Evolutionary conservation across 2,113 vertebrate species (phyloP).

Genomic region (Muntiacus muntjak): DNA sequence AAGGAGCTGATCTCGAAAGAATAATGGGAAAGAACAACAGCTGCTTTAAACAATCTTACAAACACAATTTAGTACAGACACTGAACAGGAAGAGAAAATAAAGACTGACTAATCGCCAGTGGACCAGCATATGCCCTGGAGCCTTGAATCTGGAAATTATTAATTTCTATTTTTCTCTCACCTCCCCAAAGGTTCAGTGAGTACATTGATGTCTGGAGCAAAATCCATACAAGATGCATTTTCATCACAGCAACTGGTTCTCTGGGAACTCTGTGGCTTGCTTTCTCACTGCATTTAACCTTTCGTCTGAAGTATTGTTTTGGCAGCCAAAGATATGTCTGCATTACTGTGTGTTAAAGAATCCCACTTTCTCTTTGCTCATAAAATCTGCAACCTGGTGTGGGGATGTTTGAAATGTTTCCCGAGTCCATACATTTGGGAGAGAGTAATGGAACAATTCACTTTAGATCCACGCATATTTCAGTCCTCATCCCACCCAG

Average conservation of each 20-base stretch:
- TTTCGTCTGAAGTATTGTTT: slow-evolving; percentile 77
- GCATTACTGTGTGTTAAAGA: slow-evolving; percentile 64
- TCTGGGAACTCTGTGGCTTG: slow-evolving; percentile 55
- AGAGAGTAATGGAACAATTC: neutral
- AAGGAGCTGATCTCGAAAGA: neutral
- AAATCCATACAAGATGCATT: slow-evolving; percentile 64
- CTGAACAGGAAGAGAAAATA: slow-evolving; percentile 56
- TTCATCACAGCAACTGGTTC: slow-evolving; percentile 71
- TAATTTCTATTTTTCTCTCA: slow-evolving; percentile 75
- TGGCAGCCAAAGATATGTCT: slow-evolving; percentile 72
- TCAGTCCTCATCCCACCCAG: slow-evolving; percentile 60
- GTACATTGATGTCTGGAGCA: slow-evolving; percentile 75
- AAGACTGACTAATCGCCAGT: slow-evolving; percentile 41
- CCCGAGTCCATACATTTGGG: slow-evolving; percentile 43
- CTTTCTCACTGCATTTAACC: slow-evolving; percentile 64
- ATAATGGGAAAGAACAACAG: slow-evolving; percentile 33
- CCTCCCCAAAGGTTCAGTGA: slow-evolving; percentile 70
- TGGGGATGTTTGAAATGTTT: slow-evolving; percentile 60
- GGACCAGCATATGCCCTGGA: slow-evolving; percentile 53
- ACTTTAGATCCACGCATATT: slow-evolving; percentile 60
- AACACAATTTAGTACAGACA: slow-evolving; percentile 42
- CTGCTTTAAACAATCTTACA: slow-evolving; percentile 47
- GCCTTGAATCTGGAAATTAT: slow-evolving; percentile 67
- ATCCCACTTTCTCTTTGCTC: slow-evolving; percentile 78
- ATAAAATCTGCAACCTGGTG: slow-evolving; percentile 73